Evolutionary conservation across 2,888 invertebrate genomes (phyloP).

Genomic region (Drosophila planitibia): DNA sequence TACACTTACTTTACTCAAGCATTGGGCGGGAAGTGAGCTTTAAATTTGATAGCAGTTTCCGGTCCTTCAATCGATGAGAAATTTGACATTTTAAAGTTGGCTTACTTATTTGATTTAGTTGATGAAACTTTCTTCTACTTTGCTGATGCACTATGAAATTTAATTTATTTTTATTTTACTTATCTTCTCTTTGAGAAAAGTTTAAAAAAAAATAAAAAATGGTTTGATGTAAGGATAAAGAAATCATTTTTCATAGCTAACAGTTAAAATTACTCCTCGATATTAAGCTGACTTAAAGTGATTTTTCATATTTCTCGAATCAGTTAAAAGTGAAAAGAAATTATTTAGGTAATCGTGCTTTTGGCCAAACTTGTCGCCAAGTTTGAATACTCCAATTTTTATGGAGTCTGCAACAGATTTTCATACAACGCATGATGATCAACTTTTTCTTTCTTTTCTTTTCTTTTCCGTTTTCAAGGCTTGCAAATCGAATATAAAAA

Average conservation of each 20-base stretch:
- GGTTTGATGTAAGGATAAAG: not conserved
- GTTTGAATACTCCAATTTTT: not conserved
- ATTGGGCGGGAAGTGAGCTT: conserved; percentile 11
- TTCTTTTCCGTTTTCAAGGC: too few relatives aligned
- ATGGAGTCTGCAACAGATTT: not conserved
- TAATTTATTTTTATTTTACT: not conserved
- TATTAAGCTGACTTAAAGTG: not conserved
- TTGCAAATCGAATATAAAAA: not conserved
- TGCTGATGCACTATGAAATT: not conserved
- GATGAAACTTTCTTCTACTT: not conserved
- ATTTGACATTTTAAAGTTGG: not conserved
- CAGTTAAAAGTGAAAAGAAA: not conserved
- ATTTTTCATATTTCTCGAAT: not conserved
- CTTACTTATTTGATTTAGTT: not conserved
- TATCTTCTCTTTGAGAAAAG: not conserved
- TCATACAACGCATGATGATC: not conserved
- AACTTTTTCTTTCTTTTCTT: too few relatives aligned
- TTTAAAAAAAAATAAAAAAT: not conserved
- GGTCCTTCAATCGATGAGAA: not conserved
- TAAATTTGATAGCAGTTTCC: not conserved
- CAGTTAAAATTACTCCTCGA: not conserved
- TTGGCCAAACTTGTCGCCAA: not conserved
- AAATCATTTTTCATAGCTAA: not conserved
- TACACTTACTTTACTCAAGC: conserved; percentile 27
- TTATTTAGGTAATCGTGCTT: not conserved